These are phyloP conservation scores for Psilanteris sp. DNA, from an alignment of 1,140 invertebrate species.

Conservation along the genomic window DNA sequence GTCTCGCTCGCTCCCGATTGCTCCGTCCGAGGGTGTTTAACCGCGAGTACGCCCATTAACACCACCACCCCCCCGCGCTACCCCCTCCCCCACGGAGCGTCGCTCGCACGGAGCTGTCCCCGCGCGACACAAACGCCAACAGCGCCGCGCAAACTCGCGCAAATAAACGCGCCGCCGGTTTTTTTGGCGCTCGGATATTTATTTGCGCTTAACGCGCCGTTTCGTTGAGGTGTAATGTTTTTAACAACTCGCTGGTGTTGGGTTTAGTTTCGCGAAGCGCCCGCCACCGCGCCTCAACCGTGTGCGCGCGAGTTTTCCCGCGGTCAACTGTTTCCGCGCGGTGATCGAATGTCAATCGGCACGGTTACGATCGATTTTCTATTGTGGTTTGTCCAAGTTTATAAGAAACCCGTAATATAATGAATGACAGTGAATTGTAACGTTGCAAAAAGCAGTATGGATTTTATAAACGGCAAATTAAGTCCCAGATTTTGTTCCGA, in stretches of 20 bases:
- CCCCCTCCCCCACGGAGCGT: slow-evolving; percentile 5
- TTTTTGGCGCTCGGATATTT: slow-evolving; percentile 37
- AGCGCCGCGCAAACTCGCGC: slow-evolving; percentile 21
- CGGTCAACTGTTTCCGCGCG: too few relatives aligned
- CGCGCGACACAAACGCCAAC: slow-evolving; percentile 25
- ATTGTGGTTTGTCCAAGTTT: too few relatives aligned
- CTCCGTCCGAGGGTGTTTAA: slow-evolving; percentile 76
- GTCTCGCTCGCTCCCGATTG: slow-evolving; percentile 13
- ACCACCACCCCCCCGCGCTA: slow-evolving; percentile 71
- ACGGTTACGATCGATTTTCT: not conserved
- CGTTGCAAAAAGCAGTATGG: too few relatives aligned
- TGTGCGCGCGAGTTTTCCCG: not conserved
- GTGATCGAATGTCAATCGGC: too few relatives aligned
- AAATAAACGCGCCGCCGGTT: slow-evolving; percentile 33
- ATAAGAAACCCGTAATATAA: too few relatives aligned
- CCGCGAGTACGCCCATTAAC: slow-evolving; percentile 80
- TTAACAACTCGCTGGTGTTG: slow-evolving; percentile 35
- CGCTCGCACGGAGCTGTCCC: not conserved
- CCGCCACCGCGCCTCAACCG: not conserved
- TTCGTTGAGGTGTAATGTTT: slow-evolving; percentile 44
- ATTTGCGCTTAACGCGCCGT: slow-evolving; percentile 43
- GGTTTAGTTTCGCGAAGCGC: slow-evolving; percentile 1
- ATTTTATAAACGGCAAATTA: too few relatives aligned
- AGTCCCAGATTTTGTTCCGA: too few relatives aligned
- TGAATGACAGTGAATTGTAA: too few relatives aligned